Base-by-base conservation (phyloP, 2,797 vertebrate species). In the Siniperca obscura region DNA sequence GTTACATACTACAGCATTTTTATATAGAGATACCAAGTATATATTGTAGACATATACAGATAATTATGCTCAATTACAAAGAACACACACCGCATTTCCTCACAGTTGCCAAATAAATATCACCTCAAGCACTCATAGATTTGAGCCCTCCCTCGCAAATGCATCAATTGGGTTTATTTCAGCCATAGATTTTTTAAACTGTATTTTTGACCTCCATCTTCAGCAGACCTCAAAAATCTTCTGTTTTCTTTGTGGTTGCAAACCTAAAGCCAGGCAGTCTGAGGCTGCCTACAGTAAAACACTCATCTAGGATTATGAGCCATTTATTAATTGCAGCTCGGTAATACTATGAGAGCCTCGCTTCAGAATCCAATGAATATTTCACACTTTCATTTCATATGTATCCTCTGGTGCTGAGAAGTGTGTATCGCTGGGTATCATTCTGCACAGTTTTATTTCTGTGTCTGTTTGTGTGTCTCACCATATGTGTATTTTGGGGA, bases 341-440 rank as follows among this genome's bases (percentile, higher is more conserved):
- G 90, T 89, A 91, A 92, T 84, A 82, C 88, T 90, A 82, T 55
- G 83, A 93, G 85, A 92, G 90, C 86, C 83, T 77, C 62, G 72
- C 91, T 86, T 84, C 85, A 87, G 77, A 94, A 92, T 90, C 85
- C 93, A 93, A 94, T 94, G 91, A 93, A 94, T 93, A 94, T 93
- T 93, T 94, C 91, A 93, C 92, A 92, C 87, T 91, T 90, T 89
- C 88, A 93, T 92, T 93, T 92, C 85, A 86, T 88, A 85, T 89
- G 90, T 88, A 92, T 89, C 92, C 90, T 91, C 87, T 86, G 85
- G 21, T 86, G 80, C 86, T 89, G 80, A 87, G 76, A 81, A 84
- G 82, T 88, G 82, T 83, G 84, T 84, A 62, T 38, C 77, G 85
- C 86, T 74, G 62, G 70, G 64, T 87, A 82, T 88, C 72, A 84